A percentile compares a stretch with the other conserved stretches of the same genome.
These are phyloP conservation scores for Bombus turneri DNA, from an alignment of 1,140 invertebrate genomes.

Conservation along the genomic window DNA sequence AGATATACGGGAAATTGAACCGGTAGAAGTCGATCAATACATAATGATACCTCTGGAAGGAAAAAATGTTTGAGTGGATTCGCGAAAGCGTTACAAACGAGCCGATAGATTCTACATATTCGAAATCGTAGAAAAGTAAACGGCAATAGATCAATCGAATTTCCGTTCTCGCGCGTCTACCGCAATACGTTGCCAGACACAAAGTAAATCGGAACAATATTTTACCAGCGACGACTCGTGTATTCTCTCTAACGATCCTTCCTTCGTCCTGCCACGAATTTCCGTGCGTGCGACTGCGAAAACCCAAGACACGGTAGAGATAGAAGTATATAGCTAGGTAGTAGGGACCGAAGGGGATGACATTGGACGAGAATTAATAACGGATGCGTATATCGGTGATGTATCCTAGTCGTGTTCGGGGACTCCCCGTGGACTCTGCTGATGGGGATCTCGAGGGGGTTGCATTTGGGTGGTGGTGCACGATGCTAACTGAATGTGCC, in stretches of 20 bases:
- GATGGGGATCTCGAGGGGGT: constrained; percentile 69
- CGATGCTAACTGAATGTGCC: constrained; percentile 51
- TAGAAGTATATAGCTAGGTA: constrained; percentile 8
- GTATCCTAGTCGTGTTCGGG: constrained; percentile 44
- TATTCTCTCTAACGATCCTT: constrained; percentile 48
- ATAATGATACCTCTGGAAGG: background rate
- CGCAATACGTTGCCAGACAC: constrained; percentile 37
- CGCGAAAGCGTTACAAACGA: background rate
- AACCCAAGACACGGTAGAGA: constrained; percentile 39
- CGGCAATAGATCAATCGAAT: constrained; percentile 36
- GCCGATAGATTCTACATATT: background rate
- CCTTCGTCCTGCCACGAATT: constrained; percentile 52
- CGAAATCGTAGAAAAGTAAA: constrained; percentile 10
- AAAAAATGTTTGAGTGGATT: background rate
- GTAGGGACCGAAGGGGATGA: constrained; percentile 2
- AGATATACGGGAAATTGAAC: background rate
- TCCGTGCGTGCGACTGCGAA: constrained; percentile 54
- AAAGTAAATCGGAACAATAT: constrained; percentile 51
- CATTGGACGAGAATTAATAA: constrained; percentile 73
- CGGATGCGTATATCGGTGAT: constrained; percentile 65
- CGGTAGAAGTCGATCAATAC: background rate
- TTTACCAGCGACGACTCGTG: constrained; percentile 41
- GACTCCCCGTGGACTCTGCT: constrained; percentile 72
- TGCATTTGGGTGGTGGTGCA: constrained; percentile 27
- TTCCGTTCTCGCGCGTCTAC: constrained; percentile 1